These are phyloP conservation scores for Ellobium chinense DNA, from an alignment of 2,888 invertebrate genomes.

Conservation along the genomic window DNA sequence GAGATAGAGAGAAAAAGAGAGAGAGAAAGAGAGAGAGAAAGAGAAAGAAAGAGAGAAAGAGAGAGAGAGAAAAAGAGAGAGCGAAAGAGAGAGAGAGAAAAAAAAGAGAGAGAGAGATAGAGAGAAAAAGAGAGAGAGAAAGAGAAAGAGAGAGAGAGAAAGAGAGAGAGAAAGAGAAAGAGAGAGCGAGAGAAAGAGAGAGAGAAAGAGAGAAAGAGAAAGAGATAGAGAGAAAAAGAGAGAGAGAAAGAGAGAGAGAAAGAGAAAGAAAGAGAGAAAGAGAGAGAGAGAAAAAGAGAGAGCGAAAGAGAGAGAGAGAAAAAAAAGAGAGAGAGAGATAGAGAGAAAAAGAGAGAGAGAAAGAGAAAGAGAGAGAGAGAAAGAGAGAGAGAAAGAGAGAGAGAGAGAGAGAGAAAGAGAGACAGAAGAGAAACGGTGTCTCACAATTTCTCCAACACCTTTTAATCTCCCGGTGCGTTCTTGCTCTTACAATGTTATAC, in stretches of 20 bases:
- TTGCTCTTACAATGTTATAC: too few species aligned
- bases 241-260: background rate
- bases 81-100: background rate
- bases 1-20: background rate
- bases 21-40: background rate
- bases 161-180: background rate
- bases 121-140: background rate
- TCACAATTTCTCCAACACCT: too few species aligned
- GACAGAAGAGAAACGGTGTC: background rate
- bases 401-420: background rate
- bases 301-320: background rate
- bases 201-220: background rate
- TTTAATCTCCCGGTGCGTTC: too few species aligned
- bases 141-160: background rate
- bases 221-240: background rate
- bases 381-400: constrained; percentile 1
- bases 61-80: background rate
- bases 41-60: background rate
- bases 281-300: background rate
- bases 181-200: background rate
- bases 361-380: background rate
- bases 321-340: background rate
- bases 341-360: background rate
- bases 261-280: background rate
- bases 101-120: background rate